Conservation (phyloP, 2,113 vertebrate genomes). For the Anser cygnoides region DNA sequence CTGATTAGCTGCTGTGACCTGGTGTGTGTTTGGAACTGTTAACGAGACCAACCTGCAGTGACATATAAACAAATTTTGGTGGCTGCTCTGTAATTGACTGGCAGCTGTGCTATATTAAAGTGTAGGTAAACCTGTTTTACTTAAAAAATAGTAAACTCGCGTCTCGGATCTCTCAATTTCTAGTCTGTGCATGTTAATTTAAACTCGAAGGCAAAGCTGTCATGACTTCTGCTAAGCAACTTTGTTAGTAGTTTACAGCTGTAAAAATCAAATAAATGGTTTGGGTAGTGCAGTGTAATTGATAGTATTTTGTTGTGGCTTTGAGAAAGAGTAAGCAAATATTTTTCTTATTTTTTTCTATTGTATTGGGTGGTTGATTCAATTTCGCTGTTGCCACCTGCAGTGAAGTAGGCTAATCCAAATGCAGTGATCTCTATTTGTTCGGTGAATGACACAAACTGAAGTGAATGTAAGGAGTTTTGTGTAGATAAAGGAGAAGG, state of each 20-base stretch:
- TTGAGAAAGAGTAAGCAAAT: not conserved
- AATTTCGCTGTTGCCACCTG: not conserved
- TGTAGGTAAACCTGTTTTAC: not conserved
- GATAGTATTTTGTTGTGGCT: not conserved
- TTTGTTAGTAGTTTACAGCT: not conserved
- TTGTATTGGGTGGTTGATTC: not conserved
- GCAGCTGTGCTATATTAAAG: not conserved
- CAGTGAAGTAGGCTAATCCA: not conserved
- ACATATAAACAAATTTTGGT: constrained; percentile 1
- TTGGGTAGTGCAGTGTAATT: not conserved
- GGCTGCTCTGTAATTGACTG: not conserved
- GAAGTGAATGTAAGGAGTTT: not conserved
- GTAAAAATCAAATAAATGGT: not conserved
- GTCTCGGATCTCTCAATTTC: not conserved
- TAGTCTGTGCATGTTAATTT: not conserved
- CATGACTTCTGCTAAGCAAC: not conserved
- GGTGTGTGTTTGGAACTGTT: not conserved
- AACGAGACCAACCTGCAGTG: not conserved
- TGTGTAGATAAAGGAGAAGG: not conserved
- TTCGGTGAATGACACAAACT: not conserved
- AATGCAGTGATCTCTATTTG: not conserved
- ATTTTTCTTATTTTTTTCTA: not conserved
- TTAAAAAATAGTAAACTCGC: not conserved
- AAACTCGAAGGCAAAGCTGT: not conserved
- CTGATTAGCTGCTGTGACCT: not conserved